Evolutionary conservation across 2,888 invertebrate species (phyloP).

Genomic region (Tenthredo livida): DNA sequence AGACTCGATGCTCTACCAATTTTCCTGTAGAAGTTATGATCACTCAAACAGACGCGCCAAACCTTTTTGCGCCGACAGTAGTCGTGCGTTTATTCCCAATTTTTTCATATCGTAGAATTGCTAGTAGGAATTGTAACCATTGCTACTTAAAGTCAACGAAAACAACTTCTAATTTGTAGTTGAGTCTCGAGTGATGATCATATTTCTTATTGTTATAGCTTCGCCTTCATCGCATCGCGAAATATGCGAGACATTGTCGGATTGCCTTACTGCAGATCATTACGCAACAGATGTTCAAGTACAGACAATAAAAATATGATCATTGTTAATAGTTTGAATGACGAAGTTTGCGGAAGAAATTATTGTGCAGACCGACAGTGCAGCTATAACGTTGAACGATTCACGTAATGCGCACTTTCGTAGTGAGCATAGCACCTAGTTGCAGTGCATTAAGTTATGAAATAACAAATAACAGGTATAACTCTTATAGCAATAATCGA

Average conservation of each 20-base stretch:
- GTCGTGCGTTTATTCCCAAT: background rate
- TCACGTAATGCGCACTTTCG: background rate
- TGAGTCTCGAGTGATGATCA: background rate
- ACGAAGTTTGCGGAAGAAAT: conserved; percentile 13
- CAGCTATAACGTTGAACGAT: background rate
- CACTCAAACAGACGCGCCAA: too few relatives aligned
- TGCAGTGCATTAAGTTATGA: background rate
- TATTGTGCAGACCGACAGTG: background rate
- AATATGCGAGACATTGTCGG: background rate
- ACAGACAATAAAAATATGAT: background rate
- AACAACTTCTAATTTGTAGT: background rate
- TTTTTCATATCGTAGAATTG: background rate
- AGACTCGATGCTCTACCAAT: too few relatives aligned
- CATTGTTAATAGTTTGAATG: conserved; percentile 5
- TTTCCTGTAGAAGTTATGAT: too few relatives aligned
- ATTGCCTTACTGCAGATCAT: background rate
- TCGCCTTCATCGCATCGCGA: background rate
- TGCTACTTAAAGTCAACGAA: background rate
- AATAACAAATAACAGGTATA: background rate
- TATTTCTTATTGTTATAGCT: background rate
- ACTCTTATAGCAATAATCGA: background rate
- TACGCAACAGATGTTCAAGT: background rate
- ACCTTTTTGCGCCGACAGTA: too few relatives aligned
- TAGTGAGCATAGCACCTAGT: background rate
- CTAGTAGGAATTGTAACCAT: background rate